Conservation (phyloP, 2,113 vertebrate genomes). For the Plotosus lineatus region DNA sequence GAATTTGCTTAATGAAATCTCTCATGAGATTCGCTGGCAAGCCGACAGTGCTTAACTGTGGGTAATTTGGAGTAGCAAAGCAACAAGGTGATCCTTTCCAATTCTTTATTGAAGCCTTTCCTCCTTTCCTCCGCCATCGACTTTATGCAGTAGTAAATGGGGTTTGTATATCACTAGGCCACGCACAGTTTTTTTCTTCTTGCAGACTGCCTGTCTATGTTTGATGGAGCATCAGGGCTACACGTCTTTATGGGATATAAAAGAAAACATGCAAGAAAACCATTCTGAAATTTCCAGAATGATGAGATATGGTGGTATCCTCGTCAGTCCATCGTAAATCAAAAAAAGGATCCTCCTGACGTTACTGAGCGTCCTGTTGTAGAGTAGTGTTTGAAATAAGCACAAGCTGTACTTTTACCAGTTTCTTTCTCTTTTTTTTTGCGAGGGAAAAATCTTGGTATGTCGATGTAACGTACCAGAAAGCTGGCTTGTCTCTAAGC, state of each 20-base stretch:
- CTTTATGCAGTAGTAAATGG: constrained; percentile 46
- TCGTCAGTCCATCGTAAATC: neutral
- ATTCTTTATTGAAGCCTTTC: constrained; percentile 36
- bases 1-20: neutral
- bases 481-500: neutral
- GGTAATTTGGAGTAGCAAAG: constrained; percentile 47
- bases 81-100: constrained; percentile 82
- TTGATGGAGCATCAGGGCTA: constrained; percentile 19
- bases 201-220: constrained; percentile 23
- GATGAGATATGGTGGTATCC: neutral
- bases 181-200: constrained; percentile 24
- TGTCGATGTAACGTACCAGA: neutral
- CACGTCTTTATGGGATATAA: constrained; percentile 32
- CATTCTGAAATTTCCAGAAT: neutral
- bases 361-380: neutral
- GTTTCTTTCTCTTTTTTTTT: neutral
- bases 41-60: constrained; percentile 23
- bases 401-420: neutral
- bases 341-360: neutral
- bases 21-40: constrained; percentile 4
- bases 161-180: constrained; percentile 38
- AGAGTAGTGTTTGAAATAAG: neutral
- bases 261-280: neutral
- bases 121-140: constrained; percentile 26
- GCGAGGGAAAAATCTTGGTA: neutral